A percentile compares a stretch with the other conserved stretches of the same genome.
phyloP scores from a whole-genome alignment of 2,888 invertebrate species.

The Microctonus brassicae region DNA sequence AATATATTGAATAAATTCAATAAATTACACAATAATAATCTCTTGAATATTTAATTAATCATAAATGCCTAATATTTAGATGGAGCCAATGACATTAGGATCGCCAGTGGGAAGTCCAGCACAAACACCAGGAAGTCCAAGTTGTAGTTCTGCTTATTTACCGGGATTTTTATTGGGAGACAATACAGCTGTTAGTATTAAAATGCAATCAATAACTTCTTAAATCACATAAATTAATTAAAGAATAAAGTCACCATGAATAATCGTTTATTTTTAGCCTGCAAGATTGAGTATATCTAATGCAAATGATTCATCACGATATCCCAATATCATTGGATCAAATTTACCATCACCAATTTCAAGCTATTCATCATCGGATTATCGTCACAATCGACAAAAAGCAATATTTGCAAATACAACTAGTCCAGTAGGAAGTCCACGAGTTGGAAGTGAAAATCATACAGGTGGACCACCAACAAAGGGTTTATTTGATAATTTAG shows the following conservation, averaged over 20 bases:
- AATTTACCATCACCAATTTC: constrained; percentile 55
- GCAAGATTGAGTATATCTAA: constrained; percentile 56
- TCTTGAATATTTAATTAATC: background rate
- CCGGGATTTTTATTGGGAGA: constrained; percentile 86
- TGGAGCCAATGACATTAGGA: constrained; percentile 89
- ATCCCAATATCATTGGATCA: constrained; percentile 47
- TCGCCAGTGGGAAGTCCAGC: constrained; percentile 76
- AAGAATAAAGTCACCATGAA: constrained; percentile 6
- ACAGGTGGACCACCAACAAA: constrained; percentile 79
- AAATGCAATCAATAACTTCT: constrained; percentile 7
- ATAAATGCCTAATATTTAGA: constrained; percentile 63
- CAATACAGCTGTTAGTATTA: constrained; percentile 71
- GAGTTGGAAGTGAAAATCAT: constrained; percentile 65
- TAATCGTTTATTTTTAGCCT: constrained; percentile 54
- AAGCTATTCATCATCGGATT: constrained; percentile 61
- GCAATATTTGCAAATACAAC: constrained; percentile 62
- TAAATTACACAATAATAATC: background rate
- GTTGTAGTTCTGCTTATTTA: constrained; percentile 78
- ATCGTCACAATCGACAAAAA: constrained; percentile 63
- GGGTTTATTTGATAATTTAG: constrained; percentile 78
- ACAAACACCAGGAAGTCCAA: constrained; percentile 78
- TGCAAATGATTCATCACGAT: constrained; percentile 49
- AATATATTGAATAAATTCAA: background rate
- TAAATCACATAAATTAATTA: constrained; percentile 26
- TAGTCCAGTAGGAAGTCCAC: constrained; percentile 54